phyloP scores from a whole-genome alignment of 2,888 invertebrate species.

The Andricus curvator region DNA sequence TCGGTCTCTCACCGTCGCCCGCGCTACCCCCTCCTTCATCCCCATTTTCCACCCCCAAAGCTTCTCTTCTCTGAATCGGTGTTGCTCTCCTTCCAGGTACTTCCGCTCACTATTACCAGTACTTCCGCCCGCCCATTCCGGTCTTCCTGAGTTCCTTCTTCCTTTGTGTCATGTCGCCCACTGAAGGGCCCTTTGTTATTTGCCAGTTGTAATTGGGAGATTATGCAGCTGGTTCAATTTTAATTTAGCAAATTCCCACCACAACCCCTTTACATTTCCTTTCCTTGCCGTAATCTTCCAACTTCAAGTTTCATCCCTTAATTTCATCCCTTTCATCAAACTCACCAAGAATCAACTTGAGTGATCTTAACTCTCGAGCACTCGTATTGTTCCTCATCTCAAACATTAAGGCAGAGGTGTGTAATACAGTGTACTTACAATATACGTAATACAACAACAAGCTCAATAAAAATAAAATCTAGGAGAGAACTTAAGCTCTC shows the following conservation, averaged over 20 bases:
- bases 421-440: neutral
- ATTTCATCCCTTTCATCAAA: neutral
- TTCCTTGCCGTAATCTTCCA: neutral
- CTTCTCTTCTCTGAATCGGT: slow-evolving; percentile 51
- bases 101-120: slow-evolving; percentile 45
- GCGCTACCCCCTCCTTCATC: slow-evolving; percentile 63
- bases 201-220: slow-evolving; percentile 12
- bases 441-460: neutral
- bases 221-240: slow-evolving; percentile 16
- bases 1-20: slow-evolving; percentile 62
- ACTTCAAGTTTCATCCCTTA: neutral
- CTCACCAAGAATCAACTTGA: neutral
- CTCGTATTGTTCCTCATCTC: neutral
- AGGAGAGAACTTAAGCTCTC: no score
- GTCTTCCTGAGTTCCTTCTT: slow-evolving; percentile 27
- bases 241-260: neutral
- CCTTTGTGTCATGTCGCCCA: neutral
- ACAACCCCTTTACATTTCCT: neutral
- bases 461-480: neutral
- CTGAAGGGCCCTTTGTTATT: neutral
- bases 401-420: neutral
- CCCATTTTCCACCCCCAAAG: slow-evolving; percentile 40
- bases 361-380: neutral
- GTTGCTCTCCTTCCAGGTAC: slow-evolving; percentile 45
- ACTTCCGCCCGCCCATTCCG: slow-evolving; percentile 43